phyloP scores from a whole-genome alignment of 2,113 vertebrate genomes.

The Corynorhinus townsendii region DNA sequence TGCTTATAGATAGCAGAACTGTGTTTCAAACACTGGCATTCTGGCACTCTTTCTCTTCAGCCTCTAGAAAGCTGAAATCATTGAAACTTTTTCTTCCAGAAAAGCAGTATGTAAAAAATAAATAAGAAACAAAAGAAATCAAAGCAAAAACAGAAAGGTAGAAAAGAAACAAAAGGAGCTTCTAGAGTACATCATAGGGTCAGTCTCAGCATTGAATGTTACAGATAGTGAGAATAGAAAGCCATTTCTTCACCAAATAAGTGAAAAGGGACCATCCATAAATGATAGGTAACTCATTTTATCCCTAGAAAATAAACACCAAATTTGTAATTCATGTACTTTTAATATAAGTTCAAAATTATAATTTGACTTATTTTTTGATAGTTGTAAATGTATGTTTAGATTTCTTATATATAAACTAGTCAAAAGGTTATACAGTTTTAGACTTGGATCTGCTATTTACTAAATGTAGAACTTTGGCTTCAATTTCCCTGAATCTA shows the following conservation, averaged over 20 bases:
- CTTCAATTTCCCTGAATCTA: background rate
- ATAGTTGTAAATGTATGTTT: background rate
- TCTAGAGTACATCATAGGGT: background rate
- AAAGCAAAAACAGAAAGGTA: background rate
- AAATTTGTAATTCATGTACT: constrained; percentile 2
- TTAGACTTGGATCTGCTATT: background rate
- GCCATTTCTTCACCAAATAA: background rate
- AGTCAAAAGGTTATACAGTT: background rate
- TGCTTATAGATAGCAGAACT: background rate
- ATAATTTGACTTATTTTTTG: background rate
- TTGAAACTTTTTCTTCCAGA: background rate
- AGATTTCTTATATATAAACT: constrained; percentile 1
- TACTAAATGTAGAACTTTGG: background rate
- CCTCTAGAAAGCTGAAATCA: background rate
- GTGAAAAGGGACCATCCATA: background rate
- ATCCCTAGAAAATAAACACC: background rate
- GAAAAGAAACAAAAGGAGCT: background rate
- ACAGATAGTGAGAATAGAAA: background rate
- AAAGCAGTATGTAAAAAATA: background rate
- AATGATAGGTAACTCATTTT: background rate
- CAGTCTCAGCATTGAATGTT: background rate
- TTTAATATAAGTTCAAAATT: constrained; percentile 4
- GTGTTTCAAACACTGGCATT: background rate
- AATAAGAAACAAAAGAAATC: background rate
- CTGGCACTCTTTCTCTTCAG: background rate